phyloP scores from a whole-genome alignment of 2,113 vertebrate genomes.

The Bothrops jararaca region DNA sequence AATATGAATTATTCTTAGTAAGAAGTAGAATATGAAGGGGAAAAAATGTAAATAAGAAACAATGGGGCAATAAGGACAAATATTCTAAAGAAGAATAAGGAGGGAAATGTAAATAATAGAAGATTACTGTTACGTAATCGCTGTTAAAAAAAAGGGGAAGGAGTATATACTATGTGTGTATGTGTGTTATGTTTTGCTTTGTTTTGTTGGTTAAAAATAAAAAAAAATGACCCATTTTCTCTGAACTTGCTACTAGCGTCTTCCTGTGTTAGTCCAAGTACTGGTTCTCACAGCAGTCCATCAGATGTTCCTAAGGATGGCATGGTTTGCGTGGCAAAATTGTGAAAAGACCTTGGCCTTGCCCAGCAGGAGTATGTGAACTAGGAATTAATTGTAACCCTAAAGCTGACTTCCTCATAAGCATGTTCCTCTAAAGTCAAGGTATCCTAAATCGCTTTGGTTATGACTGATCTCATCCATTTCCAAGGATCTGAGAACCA shows the following conservation, averaged over 20 bases:
- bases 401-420: neutral
- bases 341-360: neutral
- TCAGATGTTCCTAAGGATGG: neutral
- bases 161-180: too few species aligned
- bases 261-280: neutral
- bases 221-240: too few species aligned
- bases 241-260: neutral
- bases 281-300: neutral
- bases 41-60: too few species aligned
- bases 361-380: neutral
- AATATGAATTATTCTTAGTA: too few species aligned
- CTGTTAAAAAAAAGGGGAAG: too few species aligned
- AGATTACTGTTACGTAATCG: too few species aligned
- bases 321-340: neutral
- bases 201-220: too few species aligned
- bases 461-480: neutral
- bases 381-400: neutral
- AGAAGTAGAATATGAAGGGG: too few species aligned
- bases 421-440: neutral
- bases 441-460: neutral
- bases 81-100: too few species aligned
- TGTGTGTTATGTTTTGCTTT: too few species aligned
- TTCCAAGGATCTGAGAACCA: neutral
- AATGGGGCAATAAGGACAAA: too few species aligned
- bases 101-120: too few species aligned